Base-by-base conservation (phyloP, 2,797 vertebrate species). In the Clarias laeviceps region DNA sequence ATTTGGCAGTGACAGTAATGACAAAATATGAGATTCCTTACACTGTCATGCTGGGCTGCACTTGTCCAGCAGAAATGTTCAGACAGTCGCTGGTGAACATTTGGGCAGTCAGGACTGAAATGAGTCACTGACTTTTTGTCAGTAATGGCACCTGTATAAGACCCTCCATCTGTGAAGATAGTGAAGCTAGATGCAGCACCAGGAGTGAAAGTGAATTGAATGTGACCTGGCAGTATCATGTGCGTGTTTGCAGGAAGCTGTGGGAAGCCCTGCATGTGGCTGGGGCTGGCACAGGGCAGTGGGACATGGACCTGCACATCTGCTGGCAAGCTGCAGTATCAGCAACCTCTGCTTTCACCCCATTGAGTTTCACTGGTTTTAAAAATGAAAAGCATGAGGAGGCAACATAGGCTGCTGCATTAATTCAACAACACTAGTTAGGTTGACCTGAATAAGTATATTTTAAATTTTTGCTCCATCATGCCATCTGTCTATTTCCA, bases 291-390 rank as follows among this genome's bases (percentile, higher is more conserved):
- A 11, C 78, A 61, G 86, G 84, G 82, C 77, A 86, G 57, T 54
- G 80, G 86, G 91, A 91, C 93, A 85, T 62, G 64, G 92, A 93
- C 90, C 92, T 91, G 94, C 94, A 95, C 96, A 96, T 96, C 95
- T 97, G 95, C 95, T 95, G 94, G 93, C 94, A 95, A 95, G 95
- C 94, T 84, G 87, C 85, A 84, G 94, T 95, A 94, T 96, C 95
- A 96, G 96, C 95, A 96, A 95, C 95, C 92, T 93, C 74, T 45
- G 14, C 70, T 85, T 84, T 88, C 87, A 80, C 85, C 80, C 72
- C 85, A 87, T 72, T 85, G 81, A 88, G 80, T 24, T 68, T 74
- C 74, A 14, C 2, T 50, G 45, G 11, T 50, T 50, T 50, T 12
- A 74, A 37, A 17, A 32, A 34, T 45, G 45, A 50, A 65, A 56